Evolutionary conservation across 1,140 invertebrate genomes (phyloP), one percentile per base, ranked within the genome.

Genomic region (Akabosia matsudoensis): DNA sequence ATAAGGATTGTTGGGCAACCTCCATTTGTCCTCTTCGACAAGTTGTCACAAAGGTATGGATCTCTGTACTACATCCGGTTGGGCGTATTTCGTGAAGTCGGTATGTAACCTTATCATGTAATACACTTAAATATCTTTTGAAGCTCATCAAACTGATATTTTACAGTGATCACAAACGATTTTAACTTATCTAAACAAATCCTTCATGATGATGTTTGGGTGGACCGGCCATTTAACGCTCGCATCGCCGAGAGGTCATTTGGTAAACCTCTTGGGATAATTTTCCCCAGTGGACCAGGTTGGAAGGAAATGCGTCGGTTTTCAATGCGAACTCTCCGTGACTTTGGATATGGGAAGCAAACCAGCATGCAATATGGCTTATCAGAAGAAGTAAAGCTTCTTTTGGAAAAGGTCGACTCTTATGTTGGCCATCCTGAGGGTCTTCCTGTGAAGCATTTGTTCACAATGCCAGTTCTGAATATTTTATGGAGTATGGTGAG

Each of bases 401-500:
- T 72, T 14, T 2, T 45, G 3, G 13, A 18, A 7, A 33, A 73
- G 16, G 26, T 78, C 14, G 77, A 78, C 14, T 22, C 10, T 26
- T n/a, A 30, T 30, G 18, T 28, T 16, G 37, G 45, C 26, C 22
- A 37, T 16, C 18, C 54, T 14, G 28, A 67, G 37, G 37, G 18
- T 45, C 37, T 45, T 45, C 37, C 37, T 13, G 73, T 80, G 56
- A 74, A 78, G 70, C 70, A 74, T 2, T 64, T 82, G 16, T 83
- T 83, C 73, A 79, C 73, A 22, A 76, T 82, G 33, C 75, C 82
- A 0, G 74, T 81, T 10, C 64, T 83, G 18, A 87, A 87, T 78
- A 83, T 85, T 31, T 82, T 87, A 7, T 86, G 85, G 80, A 83
- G 82, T 28, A 81, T 86, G 52, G 81, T 85, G 0, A 84, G 84